Conservation (phyloP, 2,888 invertebrate genomes). For the Hipparchia semele region DNA sequence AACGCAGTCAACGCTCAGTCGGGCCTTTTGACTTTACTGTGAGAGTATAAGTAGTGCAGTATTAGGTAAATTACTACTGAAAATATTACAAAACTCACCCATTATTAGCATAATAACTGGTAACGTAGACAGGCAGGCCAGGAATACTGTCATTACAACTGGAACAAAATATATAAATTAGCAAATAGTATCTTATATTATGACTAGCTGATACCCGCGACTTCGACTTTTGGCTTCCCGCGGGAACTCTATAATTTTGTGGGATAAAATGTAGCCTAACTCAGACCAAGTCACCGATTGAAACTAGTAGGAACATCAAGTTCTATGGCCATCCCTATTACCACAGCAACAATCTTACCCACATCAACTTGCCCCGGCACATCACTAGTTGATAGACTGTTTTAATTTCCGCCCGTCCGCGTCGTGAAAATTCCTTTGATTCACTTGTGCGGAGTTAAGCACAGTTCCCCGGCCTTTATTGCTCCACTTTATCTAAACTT, state of each 20-base stretch:
- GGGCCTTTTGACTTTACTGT: too few relatives aligned
- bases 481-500: slow-evolving; percentile 15
- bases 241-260: too few relatives aligned
- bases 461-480: slow-evolving; percentile 17
- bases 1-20: too few relatives aligned
- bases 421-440: slow-evolving; percentile 17
- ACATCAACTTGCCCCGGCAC: not conserved
- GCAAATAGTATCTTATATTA: not conserved
- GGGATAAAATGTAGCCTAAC: not conserved
- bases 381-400: slow-evolving; percentile 24
- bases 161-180: slow-evolving; percentile 60
- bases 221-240: too few relatives aligned
- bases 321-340: not conserved
- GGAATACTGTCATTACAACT: slow-evolving; percentile 88
- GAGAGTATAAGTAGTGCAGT: too few relatives aligned
- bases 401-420: slow-evolving; percentile 30
- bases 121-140: slow-evolving; percentile 86
- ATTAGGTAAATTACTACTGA: too few relatives aligned
- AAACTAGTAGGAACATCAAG: not conserved
- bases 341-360: not conserved
- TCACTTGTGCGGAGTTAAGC: slow-evolving; percentile 1
- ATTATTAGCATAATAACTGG: slow-evolving; percentile 90
- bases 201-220: too few relatives aligned
- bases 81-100: slow-evolving; percentile 81
- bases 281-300: not conserved